Base-by-base conservation (phyloP, 2,888 invertebrate species). In the Melanchra persicariae region DNA sequence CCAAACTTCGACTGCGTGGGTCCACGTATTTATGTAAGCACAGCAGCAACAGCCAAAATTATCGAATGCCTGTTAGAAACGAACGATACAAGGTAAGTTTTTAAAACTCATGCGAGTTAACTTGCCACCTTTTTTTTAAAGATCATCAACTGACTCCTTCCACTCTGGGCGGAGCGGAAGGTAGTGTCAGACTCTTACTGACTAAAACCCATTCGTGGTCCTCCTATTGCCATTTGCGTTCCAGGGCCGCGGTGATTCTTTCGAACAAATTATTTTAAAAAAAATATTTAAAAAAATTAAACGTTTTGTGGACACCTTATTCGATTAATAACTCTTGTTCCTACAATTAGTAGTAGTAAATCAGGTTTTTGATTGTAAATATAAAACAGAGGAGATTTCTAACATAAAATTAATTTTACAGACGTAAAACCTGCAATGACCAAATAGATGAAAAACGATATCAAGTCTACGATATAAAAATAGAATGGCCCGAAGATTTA, bases 1-100 rank as follows among this genome's bases (percentile, higher is more conserved):
- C 62, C 62, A 55, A 70, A 73, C 24, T 51, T 74, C 49, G 61
- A 74, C 22, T 82, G 77, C 37, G 54, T 60, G 19, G 74, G 64
- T 17, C 82, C 80, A 7, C 66, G 59, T 12, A 62, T 82, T 47
- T 82, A 74, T 34, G 77, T 82, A 45, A 82, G 82, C 26, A 82
- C 83, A 47, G 65, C 71, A 26, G 57, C 67, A 49, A 60, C 80
- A 58, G 62, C 60, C 6, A 52, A 70, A 34, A 74, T 82, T 26
- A 70, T 77, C n/a, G 70, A 77, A 66, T 82, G 82, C 61, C 30
- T 82, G 26, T 45, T 82, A 34, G 80, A 77, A 30, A 47, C 52
- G 10, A 49, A 69, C 9, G 9, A 34, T 2, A 10, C 15, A 12
- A 49, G n/a, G 82, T 82, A 69, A 74, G 74, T 70, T 59, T 49